Base-by-base conservation (phyloP, 64 coral and sea anemone species). In the Dendrophyllia cribrosa region DNA sequence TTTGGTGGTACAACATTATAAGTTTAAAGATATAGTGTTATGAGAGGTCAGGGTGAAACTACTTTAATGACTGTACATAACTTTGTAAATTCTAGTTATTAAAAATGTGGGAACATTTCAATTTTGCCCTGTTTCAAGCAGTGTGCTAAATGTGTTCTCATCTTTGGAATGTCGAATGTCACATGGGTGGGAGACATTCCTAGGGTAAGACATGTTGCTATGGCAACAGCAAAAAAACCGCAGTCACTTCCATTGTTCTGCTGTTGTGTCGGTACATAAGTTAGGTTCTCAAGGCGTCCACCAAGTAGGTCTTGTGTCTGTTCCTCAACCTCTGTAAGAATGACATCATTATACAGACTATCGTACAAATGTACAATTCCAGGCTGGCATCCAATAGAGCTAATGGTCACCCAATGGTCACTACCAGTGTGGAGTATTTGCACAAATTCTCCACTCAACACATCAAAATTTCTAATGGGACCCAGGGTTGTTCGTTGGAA, bases 201-300 rank as follows among this genome's bases (percentile, higher is more conserved):
- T 49, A 69, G 52, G 4, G 47, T 34, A 55, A 70, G 43, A 71
- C 64, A 87, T 47, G 84, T 70, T 69, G 84, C 84, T 46, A 87
- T 70, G 26, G 83, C 83, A 50, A 72, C 51, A 24, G 83, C 61
- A 72, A 87, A 87, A 85, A 87, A 4, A 25, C 63, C 63, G 58
- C 86, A 88, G 73, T 88, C 86, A 58, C 86, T 88, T 9, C 86
- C 86, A 75, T 88, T 88, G 14, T 73, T 23, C 24, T 75, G 69
- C 59, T 88, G 86, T 88, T 88, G 86, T 16, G 73, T 67, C 56
- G 70, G 17, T 60, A 88, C 86, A 70, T 85, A 65, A 23, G 8
- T 61, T 86, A 47, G 10, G 62, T 4, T 66, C 48, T 50, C 48
- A 46, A 79, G 48, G 13, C 76, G 76, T 79, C 76, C 85, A 87